Conservation (phyloP, 2,888 invertebrate genomes). For the Troides aeacus region DNA sequence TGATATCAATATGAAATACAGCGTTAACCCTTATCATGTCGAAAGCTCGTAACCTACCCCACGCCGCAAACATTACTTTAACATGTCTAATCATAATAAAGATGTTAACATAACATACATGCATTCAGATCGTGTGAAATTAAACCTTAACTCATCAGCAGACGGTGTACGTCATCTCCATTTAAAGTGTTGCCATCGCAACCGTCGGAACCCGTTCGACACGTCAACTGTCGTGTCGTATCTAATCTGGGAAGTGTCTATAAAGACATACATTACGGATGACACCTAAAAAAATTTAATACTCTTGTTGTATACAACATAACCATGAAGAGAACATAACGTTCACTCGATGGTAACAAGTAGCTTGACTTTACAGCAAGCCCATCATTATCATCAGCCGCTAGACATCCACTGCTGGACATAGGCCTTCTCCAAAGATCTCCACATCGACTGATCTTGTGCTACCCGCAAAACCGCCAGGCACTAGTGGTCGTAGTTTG, state of each 20-base stretch:
- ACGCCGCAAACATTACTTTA: slow-evolving; percentile 22
- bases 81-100: slow-evolving; percentile 28
- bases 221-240: slow-evolving; percentile 25
- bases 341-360: too few relatives aligned
- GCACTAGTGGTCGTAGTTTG: too few relatives aligned
- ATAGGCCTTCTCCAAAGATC: too few relatives aligned
- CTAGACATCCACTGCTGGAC: too few relatives aligned
- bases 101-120: background rate
- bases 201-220: slow-evolving; percentile 17
- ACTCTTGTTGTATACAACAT: too few relatives aligned
- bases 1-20: slow-evolving; percentile 31
- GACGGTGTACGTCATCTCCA: background rate
- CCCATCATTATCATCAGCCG: too few relatives aligned
- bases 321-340: too few relatives aligned
- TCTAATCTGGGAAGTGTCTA: slow-evolving; percentile 25
- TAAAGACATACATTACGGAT: slow-evolving; percentile 4
- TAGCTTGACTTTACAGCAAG: too few relatives aligned
- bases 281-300: background rate
- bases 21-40: slow-evolving; percentile 31
- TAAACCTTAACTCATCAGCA: background rate
- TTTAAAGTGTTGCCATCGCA: slow-evolving; percentile 10
- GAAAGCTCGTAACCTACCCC: slow-evolving; percentile 33
- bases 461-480: too few relatives aligned
- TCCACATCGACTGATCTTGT: too few relatives aligned
- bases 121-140: background rate